Evolutionary conservation across 2,797 vertebrate species (phyloP).

Genomic region (Graptemys geographica): DNA sequence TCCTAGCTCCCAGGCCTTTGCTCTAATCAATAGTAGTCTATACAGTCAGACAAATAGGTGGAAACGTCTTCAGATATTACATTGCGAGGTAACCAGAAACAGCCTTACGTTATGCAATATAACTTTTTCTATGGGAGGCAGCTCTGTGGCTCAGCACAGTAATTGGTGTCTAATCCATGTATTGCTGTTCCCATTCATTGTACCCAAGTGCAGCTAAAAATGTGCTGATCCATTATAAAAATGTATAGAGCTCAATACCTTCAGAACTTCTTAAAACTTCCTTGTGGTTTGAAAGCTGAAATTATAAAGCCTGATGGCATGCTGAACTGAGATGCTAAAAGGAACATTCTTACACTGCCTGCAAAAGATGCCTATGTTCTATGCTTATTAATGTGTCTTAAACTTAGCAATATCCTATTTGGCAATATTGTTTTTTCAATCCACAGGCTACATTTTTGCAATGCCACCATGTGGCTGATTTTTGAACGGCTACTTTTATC

Average conservation of each 20-base stretch:
- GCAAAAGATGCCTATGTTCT: rapidly evolving
- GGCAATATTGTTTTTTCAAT: rapidly evolving
- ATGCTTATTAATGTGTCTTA: background rate
- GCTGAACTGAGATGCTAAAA: rapidly evolving
- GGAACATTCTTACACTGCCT: background rate
- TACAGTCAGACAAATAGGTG: rapidly evolving
- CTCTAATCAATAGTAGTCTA: background rate
- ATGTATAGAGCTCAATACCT: background rate
- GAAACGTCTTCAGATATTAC: rapidly evolving
- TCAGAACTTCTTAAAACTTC: too few relatives aligned
- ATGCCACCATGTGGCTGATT: constrained; percentile 51
- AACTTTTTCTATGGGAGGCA: rapidly evolving
- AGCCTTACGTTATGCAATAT: rapidly evolving
- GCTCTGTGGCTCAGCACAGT: background rate
- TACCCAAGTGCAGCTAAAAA: rapidly evolving
- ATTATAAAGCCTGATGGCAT: rapidly evolving
- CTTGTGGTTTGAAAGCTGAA: background rate
- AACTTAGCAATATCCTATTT: background rate
- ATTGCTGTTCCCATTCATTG: background rate
- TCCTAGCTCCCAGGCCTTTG: background rate
- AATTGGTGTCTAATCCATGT: background rate
- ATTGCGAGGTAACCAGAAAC: rapidly evolving
- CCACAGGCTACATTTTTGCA: background rate
- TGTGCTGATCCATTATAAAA: background rate
- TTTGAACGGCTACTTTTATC: rapidly evolving